Evolutionary conservation across 2,888 invertebrate species (phyloP).

Genomic region (Parnassius mnemosyne): DNA sequence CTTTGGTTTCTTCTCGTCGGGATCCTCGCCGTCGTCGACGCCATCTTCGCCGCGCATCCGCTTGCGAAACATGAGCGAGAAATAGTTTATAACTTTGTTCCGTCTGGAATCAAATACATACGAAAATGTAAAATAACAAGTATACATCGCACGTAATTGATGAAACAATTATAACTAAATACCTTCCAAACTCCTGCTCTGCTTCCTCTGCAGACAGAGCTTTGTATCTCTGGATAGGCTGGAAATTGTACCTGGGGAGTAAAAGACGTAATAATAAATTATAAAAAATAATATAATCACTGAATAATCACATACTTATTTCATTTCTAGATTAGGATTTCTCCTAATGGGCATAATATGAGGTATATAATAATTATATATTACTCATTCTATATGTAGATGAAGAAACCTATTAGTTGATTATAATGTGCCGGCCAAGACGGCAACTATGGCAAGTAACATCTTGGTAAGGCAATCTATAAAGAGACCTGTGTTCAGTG

Average conservation of each 20-base stretch:
- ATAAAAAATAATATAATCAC: too few relatives aligned
- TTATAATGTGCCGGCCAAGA: too few relatives aligned
- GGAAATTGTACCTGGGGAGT: conserved; percentile 89
- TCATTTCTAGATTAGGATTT: too few relatives aligned
- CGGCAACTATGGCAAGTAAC: too few relatives aligned
- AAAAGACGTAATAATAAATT: background rate
- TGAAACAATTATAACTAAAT: conserved; percentile 22
- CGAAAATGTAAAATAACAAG: background rate
- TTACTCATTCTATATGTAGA: too few relatives aligned
- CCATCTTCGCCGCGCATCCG: conserved; percentile 89
- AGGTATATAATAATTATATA: too few relatives aligned
- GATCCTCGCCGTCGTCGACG: conserved; percentile 83
- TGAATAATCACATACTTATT: too few relatives aligned
- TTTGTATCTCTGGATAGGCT: conserved; percentile 94
- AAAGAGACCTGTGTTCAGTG: too few relatives aligned
- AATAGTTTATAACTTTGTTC: conserved; percentile 97
- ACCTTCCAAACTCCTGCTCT: conserved; percentile 96
- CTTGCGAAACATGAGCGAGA: conserved; percentile 95
- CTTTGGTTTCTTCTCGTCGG: conserved; percentile 83
- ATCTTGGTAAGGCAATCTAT: too few relatives aligned
- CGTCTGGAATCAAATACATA: conserved; percentile 78
- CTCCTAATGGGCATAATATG: too few relatives aligned
- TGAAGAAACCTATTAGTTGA: too few relatives aligned
- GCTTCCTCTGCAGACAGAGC: conserved; percentile 98
- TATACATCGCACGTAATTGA: too few relatives aligned